Evolutionary conservation across 2,113 vertebrate genomes (phyloP).

Genomic region (Anhinga rufa): DNA sequence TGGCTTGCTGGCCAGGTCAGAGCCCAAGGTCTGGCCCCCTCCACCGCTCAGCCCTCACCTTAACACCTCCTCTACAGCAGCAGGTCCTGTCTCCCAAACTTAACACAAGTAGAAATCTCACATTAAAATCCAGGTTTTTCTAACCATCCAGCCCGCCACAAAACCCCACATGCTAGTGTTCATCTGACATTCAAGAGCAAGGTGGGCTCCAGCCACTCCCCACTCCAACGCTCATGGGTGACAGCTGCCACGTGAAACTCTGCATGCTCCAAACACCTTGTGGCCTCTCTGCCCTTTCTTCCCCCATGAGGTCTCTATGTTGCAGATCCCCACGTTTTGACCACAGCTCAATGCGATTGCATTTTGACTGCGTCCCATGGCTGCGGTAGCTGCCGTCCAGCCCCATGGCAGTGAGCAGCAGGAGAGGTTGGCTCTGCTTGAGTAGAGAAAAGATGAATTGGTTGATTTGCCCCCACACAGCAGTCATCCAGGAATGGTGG

Average conservation of each 20-base stretch:
- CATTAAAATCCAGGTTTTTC: not conserved
- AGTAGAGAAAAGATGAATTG: not conserved
- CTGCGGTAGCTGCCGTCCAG: not conserved
- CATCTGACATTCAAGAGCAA: not conserved
- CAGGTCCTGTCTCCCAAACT: not conserved
- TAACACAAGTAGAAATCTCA: not conserved
- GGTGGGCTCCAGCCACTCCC: not conserved
- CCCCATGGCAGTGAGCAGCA: rapidly evolving
- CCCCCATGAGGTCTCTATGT: not conserved
- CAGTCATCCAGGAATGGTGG: not conserved
- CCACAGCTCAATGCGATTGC: not conserved
- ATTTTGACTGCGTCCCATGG: rapidly evolving
- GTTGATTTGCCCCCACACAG: not conserved
- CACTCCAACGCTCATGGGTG: not conserved
- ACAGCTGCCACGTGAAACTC: not conserved
- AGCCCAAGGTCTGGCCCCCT: not conserved
- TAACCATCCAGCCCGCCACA: not conserved
- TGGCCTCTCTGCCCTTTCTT: not conserved
- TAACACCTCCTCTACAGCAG: not conserved
- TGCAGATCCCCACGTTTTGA: not conserved
- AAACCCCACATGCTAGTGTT: not conserved
- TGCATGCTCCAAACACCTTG: not conserved
- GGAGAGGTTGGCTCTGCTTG: not conserved
- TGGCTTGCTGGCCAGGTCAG: not conserved
- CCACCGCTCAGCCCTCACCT: not conserved